Base-by-base conservation (phyloP, 2,797 vertebrate species). In the Alca torda region DNA sequence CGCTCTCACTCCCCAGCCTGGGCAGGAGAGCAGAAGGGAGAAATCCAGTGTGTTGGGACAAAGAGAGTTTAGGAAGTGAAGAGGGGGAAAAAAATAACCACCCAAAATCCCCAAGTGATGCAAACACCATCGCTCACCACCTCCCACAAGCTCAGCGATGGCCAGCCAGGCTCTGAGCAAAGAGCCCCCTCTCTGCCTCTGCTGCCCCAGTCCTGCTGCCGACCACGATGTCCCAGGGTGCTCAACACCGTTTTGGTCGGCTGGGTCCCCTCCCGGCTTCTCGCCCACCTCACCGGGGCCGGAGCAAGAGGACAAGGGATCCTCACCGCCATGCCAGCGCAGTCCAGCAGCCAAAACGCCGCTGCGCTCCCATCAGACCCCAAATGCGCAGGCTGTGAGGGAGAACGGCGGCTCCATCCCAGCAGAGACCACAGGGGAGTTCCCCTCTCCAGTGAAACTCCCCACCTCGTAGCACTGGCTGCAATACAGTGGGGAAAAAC, bases 201-300 rank as follows among this genome's bases (percentile, higher is more conserved):
- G 37, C 57, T 13, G 24, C 1, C 54, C 37, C 37, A 2, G 23
- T 9, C 23, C 3, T 16, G 9, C 0, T 19, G 59, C 18, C 0
- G 1, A 21, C 14, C 6, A 0, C 1, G 16, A 21, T 0, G 1
- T 11, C 2, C 23, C 11, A 3, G 0, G 2, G 63, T 1, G 6
- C 0, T 5, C 54, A 15, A 4, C 2, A 6, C 11, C 33, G n/a
- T 11, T 23, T 8, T 0, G 51, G 21, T 7, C 25, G 1, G 5
- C 33, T 5, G 10, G 2, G 5, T 3, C 45, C 78, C 45, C 57
- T n/a, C 15, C 48, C 30, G 11, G 19, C n/a, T 25, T 9, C 73
- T 26, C 2, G 13, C n/a, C 37, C 33, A 14, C 13, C 51, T 37
- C 15, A 2, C 45, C 4, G 16, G 50, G 50, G 16, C 70, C 8